Conservation (phyloP, 2,888 invertebrate genomes). For the Abscondita cerata region DNA sequence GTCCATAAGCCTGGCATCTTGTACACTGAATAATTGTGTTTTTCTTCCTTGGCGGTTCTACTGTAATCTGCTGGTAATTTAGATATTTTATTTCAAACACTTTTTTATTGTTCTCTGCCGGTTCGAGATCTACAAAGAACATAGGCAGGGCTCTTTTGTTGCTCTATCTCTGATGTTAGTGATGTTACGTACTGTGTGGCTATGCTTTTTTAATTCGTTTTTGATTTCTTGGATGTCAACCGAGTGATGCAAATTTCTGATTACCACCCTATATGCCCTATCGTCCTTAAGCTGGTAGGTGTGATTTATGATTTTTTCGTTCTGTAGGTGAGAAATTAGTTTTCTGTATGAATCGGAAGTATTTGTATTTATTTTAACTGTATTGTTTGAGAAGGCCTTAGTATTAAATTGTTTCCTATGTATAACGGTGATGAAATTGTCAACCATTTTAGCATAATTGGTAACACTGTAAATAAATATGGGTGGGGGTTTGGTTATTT, state of each 20-base stretch:
- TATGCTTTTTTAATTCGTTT: slow-evolving; percentile 3
- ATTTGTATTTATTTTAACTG: slow-evolving; percentile 5
- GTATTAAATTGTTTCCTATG: not conserved
- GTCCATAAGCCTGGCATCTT: slow-evolving; percentile 22
- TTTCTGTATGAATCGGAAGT: slow-evolving; percentile 2
- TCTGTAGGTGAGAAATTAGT: not conserved
- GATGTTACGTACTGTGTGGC: slow-evolving; percentile 12
- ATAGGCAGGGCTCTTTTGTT: not conserved
- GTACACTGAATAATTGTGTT: slow-evolving; percentile 21
- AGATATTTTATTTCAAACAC: not conserved
- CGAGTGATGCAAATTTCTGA: slow-evolving; percentile 7
- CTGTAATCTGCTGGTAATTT: not conserved
- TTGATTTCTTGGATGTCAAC: not conserved
- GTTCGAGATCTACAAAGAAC: slow-evolving; percentile 8
- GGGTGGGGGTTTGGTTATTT: not conserved
- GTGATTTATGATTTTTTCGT: slow-evolving; percentile 1
- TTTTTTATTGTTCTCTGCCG: not conserved
- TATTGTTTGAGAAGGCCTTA: slow-evolving; percentile 4
- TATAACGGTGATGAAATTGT: not conserved
- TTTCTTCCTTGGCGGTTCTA: slow-evolving; percentile 7
- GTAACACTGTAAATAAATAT: too few species aligned
- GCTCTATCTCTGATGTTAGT: not conserved
- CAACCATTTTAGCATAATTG: slow-evolving; percentile 1
- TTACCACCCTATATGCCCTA: slow-evolving; percentile 3
- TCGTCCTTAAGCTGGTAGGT: slow-evolving; percentile 12